Percentiles rank a stretch among this genome's conserved stretches.
These are phyloP conservation scores for Cheilosia scutellata DNA, from an alignment of 2,888 invertebrate genomes.

Conservation along the genomic window DNA sequence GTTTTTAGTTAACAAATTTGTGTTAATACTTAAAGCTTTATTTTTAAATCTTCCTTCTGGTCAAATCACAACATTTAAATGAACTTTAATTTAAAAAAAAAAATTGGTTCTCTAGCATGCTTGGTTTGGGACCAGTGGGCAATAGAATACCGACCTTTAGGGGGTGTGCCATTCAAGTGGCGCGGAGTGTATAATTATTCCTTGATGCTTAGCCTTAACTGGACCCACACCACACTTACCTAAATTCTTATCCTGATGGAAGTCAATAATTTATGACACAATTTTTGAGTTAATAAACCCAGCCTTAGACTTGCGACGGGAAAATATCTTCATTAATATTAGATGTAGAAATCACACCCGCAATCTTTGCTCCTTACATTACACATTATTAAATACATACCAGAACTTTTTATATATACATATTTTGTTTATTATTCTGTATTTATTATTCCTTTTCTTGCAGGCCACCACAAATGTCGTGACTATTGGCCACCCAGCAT, in stretches of 20 bases:
- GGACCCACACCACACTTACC: not conserved
- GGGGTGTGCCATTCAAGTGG: too few relatives aligned
- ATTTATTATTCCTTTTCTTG: conserved; percentile 5
- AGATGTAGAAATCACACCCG: not conserved
- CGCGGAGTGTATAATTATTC: too few relatives aligned
- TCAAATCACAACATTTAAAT: too few relatives aligned
- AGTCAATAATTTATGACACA: conserved; percentile 2
- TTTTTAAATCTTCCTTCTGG: too few relatives aligned
- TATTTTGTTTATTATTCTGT: conserved; percentile 33
- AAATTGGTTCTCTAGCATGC: too few relatives aligned
- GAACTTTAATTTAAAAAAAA: too few relatives aligned
- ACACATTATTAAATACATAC: conserved; percentile 40
- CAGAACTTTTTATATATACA: conserved; percentile 15
- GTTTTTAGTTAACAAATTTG: too few relatives aligned
- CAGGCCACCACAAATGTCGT: conserved; percentile 86
- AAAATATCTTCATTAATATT: conserved; percentile 17
- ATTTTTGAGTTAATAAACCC: not conserved
- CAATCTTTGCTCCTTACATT: not conserved
- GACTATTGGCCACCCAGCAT: conserved; percentile 85
- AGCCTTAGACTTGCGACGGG: not conserved
- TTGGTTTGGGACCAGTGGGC: too few relatives aligned
- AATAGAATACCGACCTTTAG: too few relatives aligned
- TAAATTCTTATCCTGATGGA: not conserved
- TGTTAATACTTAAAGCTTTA: too few relatives aligned
- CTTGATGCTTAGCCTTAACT: not conserved